Evolutionary conservation across 92 coral and sea anemone species (phyloP).

Genomic region (Porites evermanni): DNA sequence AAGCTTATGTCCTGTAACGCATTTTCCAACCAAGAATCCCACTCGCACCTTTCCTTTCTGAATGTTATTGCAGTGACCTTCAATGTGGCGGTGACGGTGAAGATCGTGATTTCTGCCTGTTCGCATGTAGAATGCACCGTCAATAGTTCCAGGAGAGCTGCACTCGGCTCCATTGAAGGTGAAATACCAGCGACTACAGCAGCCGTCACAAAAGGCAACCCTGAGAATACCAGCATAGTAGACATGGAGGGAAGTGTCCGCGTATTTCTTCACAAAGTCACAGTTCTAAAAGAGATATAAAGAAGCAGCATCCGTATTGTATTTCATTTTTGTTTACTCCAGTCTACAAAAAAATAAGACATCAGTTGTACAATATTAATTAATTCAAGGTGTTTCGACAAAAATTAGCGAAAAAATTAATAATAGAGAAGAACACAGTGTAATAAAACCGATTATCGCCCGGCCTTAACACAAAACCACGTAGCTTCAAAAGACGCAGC

Average conservation of each 20-base stretch:
- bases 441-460: no score
- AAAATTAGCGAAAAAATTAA: no score
- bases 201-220: conserved; percentile 15
- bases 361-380: no score
- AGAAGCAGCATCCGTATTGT: no score
- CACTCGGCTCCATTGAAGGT: conserved; percentile 67
- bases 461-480: no score
- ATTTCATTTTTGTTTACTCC: no score
- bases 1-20: background rate
- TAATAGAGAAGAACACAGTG: no score
- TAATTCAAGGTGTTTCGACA: no score
- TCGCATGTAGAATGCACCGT: conserved; percentile 22
- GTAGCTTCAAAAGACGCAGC: no score
- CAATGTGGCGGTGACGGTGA: conserved; percentile 9
- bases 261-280: conserved; percentile 13
- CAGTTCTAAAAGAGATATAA: conserved; percentile 10
- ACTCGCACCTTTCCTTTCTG: conserved; percentile 1
- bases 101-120: no score
- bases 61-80: conserved; percentile 56
- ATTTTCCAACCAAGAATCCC: conserved; percentile 10
- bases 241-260: conserved; percentile 34
- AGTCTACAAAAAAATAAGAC: no score
- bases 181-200: conserved; percentile 75
- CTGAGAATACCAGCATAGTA: conserved; percentile 50
- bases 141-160: conserved; percentile 50